phyloP scores from a whole-genome alignment of 2,888 invertebrate species.

The Drosophila flavopinicola region DNA sequence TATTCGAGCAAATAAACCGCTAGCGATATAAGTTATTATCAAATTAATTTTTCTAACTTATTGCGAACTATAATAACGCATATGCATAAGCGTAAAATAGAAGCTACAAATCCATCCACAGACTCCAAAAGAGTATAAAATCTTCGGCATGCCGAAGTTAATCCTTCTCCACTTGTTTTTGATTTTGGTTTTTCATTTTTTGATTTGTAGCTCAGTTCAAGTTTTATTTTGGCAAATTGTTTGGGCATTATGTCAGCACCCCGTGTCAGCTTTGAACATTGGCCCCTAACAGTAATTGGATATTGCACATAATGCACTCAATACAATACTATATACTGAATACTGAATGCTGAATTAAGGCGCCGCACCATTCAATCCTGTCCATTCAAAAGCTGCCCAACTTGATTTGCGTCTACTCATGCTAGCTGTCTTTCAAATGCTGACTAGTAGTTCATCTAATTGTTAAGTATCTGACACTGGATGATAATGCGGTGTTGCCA shows the following conservation, averaged over 20 bases:
- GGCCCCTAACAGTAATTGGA: constrained; percentile 40
- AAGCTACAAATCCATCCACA: no score
- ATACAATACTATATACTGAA: constrained; percentile 6
- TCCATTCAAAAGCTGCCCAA: constrained; percentile 10
- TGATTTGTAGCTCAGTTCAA: constrained; percentile 4
- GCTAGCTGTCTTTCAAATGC: constrained; percentile 15
- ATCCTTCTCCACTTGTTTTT: no score
- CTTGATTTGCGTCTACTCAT: constrained; percentile 15
- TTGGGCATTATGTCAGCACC: constrained; percentile 70
- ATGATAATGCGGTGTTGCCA: neutral
- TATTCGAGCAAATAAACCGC: no score
- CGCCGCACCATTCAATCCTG: constrained; percentile 27
- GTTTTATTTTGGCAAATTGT: constrained; percentile 57
- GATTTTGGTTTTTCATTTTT: constrained; percentile 38
- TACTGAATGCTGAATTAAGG: constrained; percentile 8
- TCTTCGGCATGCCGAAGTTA: no score
- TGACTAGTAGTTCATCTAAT: constrained; percentile 26
- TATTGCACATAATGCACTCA: constrained; percentile 42
- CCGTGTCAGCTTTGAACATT: constrained; percentile 39
- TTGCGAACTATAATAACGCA: no score
- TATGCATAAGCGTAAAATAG: no score
- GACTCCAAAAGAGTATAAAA: no score
- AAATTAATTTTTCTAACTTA: no score
- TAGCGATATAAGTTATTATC: no score
- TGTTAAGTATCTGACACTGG: constrained; percentile 15